Percentiles rank a stretch among this genome's conserved stretches.
Evolutionary conservation across 2,113 vertebrate species (phyloP).

Genomic region (Orientallactaga bullata): DNA sequence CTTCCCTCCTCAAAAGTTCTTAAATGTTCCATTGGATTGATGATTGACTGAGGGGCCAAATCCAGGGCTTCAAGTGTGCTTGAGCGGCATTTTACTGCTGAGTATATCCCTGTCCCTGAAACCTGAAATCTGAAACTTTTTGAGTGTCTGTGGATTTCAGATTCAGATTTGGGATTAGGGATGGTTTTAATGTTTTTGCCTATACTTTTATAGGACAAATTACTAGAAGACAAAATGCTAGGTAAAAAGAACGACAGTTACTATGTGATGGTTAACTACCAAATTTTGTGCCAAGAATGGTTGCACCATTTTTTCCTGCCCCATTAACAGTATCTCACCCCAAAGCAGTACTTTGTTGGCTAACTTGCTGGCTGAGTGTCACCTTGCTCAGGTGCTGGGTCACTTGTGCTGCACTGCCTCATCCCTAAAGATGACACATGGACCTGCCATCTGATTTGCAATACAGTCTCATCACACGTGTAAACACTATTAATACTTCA

Average conservation of each 20-base stretch:
- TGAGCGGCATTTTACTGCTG: too few species aligned
- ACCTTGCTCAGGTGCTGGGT: background rate
- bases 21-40: too few species aligned
- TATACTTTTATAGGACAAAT: conserved; percentile 16
- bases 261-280: background rate
- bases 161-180: background rate
- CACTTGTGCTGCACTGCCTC: background rate
- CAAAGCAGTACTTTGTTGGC: background rate
- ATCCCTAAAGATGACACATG: background rate
- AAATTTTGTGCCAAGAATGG: background rate
- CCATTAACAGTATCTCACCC: background rate
- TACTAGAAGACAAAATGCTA: background rate
- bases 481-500: background rate
- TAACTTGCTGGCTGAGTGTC: background rate
- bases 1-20: background rate
- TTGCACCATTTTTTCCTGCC: background rate
- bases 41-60: too few species aligned
- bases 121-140: background rate
- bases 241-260: conserved; percentile 11
- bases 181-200: background rate
- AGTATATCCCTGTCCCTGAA: background rate
- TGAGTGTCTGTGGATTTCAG: background rate
- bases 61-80: too few species aligned
- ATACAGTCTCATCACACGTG: background rate
- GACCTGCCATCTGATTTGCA: background rate